These are phyloP conservation scores for Chelonus insularis DNA, from an alignment of 1,140 invertebrate species.

Conservation along the genomic window DNA sequence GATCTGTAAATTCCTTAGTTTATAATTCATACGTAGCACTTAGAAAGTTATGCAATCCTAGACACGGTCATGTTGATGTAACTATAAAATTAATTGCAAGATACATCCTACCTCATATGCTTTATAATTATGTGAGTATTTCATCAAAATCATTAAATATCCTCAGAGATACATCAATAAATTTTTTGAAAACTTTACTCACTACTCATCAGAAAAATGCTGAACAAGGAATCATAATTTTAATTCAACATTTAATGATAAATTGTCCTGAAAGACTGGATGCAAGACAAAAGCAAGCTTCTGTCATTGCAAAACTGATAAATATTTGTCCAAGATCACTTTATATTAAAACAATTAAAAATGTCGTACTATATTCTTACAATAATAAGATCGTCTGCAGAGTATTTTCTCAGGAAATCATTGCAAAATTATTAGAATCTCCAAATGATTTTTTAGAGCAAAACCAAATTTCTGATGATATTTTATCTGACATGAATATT, in stretches of 20 bases:
- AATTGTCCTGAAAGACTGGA: constrained; percentile 65
- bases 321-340: constrained; percentile 47
- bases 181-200: constrained; percentile 61
- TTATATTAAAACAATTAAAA: constrained; percentile 47
- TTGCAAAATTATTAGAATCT: constrained; percentile 57
- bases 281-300: constrained; percentile 61
- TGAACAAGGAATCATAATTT: constrained; percentile 50
- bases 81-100: constrained; percentile 59
- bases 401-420: constrained; percentile 64
- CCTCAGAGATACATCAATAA: constrained; percentile 58
- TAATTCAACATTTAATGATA: constrained; percentile 65
- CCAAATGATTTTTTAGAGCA: constrained; percentile 26
- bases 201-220: constrained; percentile 48
- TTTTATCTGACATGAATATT: constrained; percentile 31
- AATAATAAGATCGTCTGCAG: constrained; percentile 59
- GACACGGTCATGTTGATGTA: constrained; percentile 58
- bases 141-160: constrained; percentile 50
- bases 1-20: constrained; percentile 46
- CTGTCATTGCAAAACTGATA: constrained; percentile 59
- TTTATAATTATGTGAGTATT: constrained; percentile 51
- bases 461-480: constrained; percentile 30
- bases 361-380: constrained; percentile 60
- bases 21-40: constrained; percentile 59
- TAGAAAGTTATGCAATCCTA: constrained; percentile 52
- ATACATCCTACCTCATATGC: constrained; percentile 57